Evolutionary conservation across 2,113 vertebrate genomes (phyloP), one percentile per base, ranked within the genome.

Genomic region (Balaeniceps rex): DNA sequence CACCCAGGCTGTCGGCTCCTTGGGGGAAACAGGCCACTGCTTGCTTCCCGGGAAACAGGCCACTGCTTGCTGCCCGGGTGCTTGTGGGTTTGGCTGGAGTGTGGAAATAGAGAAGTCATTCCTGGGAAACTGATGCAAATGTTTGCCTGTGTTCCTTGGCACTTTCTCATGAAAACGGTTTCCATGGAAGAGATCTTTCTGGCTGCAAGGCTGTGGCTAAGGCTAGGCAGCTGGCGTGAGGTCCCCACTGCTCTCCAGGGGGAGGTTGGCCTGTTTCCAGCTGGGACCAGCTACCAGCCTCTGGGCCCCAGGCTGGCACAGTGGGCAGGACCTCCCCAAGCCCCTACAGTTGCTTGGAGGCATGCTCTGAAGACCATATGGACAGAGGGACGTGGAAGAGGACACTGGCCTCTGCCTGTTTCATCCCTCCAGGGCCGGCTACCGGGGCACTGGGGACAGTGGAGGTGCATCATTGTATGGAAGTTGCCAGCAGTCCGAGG

Each of bases 81-180:
- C 58, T 55, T 92, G 82, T 79, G 42, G 83, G 49, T 94, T 96
- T 95, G 91, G 76, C 76, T 74, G 1, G 49, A 74, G 40, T 4
- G 9, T 46, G 54, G 60, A 95, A 83, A 64, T 28, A 8, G 68
- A 92, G 49, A 86, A 87, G 12, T 77, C 14, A 83, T 88, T 88
- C 83, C 60, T 86, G 80, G 36, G 44, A 93, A 90, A 83, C 76
- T 83, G 71, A 77, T 78, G 68, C 88, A 92, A 83, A 78, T 1
- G 2, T 74, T 79, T 87, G 54, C 40, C 22, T 86, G 54, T 83
- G 76, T 94, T 94, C 71, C 44, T 94, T 95, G 93, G 88, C 91
- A 78, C 46, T 88, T 93, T 72, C 40, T 95, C 21, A 58, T 60
- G 29, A 71, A 34, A 87, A 72, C n/a, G 22, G n/a, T 88, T 83